Evolutionary conservation across 2,888 invertebrate genomes (phyloP).

Genomic region (Dioctria rufipes): DNA sequence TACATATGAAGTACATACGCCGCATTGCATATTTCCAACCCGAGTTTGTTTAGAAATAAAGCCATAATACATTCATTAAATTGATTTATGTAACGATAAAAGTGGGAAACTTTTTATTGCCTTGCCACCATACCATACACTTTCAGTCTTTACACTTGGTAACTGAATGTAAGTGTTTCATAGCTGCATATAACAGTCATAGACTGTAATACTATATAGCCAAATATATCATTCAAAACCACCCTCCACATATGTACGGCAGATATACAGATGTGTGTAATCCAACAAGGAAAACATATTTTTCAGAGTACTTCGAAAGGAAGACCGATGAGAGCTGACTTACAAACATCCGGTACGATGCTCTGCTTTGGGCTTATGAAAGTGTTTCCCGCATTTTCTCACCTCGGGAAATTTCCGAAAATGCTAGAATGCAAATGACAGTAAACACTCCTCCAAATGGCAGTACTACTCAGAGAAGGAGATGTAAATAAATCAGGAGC

Average conservation of each 20-base stretch:
- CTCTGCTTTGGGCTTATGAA: neutral
- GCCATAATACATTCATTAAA: conserved; percentile 47
- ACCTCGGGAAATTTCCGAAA: neutral
- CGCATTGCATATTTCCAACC: no score
- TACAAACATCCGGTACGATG: neutral
- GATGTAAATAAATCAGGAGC: conserved; percentile 24
- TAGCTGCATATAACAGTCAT: conserved; percentile 19
- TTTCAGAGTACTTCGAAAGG: conserved; percentile 6
- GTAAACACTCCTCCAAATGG: conserved; percentile 29
- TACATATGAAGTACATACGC: no score
- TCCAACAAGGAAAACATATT: conserved; percentile 17
- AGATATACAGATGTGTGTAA: neutral
- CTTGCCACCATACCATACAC: conserved; percentile 26
- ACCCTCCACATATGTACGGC: neutral
- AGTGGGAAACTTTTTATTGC: conserved; percentile 50
- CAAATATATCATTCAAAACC: conserved; percentile 17
- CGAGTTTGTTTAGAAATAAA: conserved; percentile 16
- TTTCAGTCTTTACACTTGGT: neutral
- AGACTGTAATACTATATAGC: neutral
- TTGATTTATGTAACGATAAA: conserved; percentile 51
- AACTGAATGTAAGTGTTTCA: neutral
- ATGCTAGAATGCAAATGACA: conserved; percentile 29
- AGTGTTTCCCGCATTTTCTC: neutral
- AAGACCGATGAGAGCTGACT: conserved; percentile 21
- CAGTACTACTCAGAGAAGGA: no score